These are phyloP conservation scores for Eulithis testata DNA, from an alignment of 2,888 invertebrate genomes.

Conservation along the genomic window DNA sequence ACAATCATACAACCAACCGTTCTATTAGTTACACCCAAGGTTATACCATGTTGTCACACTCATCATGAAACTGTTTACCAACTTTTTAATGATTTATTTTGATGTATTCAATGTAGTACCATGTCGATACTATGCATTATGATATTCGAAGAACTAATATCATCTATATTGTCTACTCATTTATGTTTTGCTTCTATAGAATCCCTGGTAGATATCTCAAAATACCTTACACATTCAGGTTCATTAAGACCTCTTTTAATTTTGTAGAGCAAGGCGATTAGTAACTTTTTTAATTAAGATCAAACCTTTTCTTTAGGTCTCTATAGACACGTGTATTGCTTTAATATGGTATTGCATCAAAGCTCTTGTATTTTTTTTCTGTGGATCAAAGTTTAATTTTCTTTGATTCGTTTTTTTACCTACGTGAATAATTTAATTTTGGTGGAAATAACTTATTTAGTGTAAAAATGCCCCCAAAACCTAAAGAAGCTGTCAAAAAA, in stretches of 20 bases:
- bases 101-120: too few relatives aligned
- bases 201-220: too few relatives aligned
- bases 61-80: background rate
- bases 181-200: too few relatives aligned
- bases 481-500: constrained; percentile 63
- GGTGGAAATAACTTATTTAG: background rate
- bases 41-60: too few relatives aligned
- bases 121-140: too few relatives aligned
- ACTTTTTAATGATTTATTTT: too few relatives aligned
- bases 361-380: background rate
- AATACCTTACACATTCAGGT: too few relatives aligned
- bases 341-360: background rate
- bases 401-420: background rate
- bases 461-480: constrained; percentile 63
- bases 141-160: too few relatives aligned
- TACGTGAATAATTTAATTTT: background rate
- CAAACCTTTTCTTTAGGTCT: background rate
- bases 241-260: too few relatives aligned
- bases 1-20: background rate
- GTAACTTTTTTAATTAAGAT: background rate
- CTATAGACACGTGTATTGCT: too few relatives aligned
- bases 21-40: background rate
- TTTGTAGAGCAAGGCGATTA: too few relatives aligned
- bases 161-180: too few relatives aligned
- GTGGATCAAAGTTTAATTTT: background rate